A percentile compares a stretch with the other conserved stretches of the same genome.
Evolutionary conservation across 2,797 vertebrate species (phyloP).

Genomic region (Sandelia bainsii): DNA sequence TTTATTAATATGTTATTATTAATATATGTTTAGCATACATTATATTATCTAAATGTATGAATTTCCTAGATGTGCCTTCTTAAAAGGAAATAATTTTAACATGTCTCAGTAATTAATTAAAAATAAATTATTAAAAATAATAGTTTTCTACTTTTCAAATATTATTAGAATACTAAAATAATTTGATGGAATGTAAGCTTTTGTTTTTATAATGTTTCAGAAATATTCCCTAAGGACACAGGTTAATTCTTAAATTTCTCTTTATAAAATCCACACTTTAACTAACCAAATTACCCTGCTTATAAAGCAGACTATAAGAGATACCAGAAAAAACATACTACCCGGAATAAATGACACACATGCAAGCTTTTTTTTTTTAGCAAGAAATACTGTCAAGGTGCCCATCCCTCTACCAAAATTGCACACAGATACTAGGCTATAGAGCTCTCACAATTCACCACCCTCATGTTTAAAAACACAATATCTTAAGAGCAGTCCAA

Average conservation of each 20-base stretch:
- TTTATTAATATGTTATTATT: conserved; percentile 1
- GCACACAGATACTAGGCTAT: conserved; percentile 5
- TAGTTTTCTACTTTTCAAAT: neutral
- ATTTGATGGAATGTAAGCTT: neutral
- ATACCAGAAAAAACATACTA: conserved; percentile 80
- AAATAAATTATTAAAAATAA: too few species aligned
- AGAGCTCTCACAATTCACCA: conserved; percentile 9
- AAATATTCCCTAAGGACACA: conserved; percentile 73
- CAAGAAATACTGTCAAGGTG: conserved; percentile 77
- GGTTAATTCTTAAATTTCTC: conserved; percentile 76
- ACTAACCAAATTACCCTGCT: conserved; percentile 88
- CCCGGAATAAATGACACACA: conserved; percentile 8
- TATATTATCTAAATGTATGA: neutral
- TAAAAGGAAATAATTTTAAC: neutral
- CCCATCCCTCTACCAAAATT: conserved; percentile 30
- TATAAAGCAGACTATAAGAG: conserved; percentile 75
- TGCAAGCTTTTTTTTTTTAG: conserved; percentile 48
- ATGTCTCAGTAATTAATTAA: neutral
- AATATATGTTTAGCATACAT: neutral
- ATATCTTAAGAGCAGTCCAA: conserved; percentile 5
- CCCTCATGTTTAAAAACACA: conserved; percentile 19
- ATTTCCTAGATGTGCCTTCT: neutral
- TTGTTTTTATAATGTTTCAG: neutral
- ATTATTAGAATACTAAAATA: neutral
- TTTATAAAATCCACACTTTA: conserved; percentile 86